Conservation (phyloP, 2,888 invertebrate genomes). For the Rhagium mordax region DNA sequence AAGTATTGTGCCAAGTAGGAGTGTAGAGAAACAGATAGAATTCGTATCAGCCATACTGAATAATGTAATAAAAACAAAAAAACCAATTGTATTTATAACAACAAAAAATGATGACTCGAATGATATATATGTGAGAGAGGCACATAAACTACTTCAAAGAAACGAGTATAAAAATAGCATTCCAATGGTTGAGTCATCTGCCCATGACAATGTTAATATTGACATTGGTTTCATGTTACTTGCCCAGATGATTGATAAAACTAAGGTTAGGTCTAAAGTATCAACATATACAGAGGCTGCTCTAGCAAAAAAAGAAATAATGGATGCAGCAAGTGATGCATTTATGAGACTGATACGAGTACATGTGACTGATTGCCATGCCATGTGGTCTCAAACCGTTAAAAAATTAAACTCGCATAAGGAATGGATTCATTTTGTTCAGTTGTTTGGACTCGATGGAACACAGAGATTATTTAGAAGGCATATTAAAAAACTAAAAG, state of each 20-base stretch:
- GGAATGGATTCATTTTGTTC: slow-evolving; percentile 91
- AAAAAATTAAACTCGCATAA: slow-evolving; percentile 90
- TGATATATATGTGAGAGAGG: slow-evolving; percentile 90
- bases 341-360: slow-evolving; percentile 89
- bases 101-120: slow-evolving; percentile 96
- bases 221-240: slow-evolving; percentile 92
- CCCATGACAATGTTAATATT: slow-evolving; percentile 96
- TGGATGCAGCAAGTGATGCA: slow-evolving; percentile 93
- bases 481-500: slow-evolving; percentile 86
- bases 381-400: slow-evolving; percentile 89
- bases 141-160: slow-evolving; percentile 87
- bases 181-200: slow-evolving; percentile 93
- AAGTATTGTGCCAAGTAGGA: slow-evolving; percentile 92
- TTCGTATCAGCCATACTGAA: slow-evolving; percentile 87
- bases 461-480: slow-evolving; percentile 82
- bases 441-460: slow-evolving; percentile 80
- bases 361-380: slow-evolving; percentile 87
- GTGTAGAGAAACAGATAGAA: slow-evolving; percentile 93
- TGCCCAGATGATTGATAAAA: slow-evolving; percentile 94
- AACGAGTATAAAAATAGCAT: slow-evolving; percentile 94
- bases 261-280: slow-evolving; percentile 81
- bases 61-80: slow-evolving; percentile 92
- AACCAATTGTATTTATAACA: slow-evolving; percentile 94
- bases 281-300: slow-evolving; percentile 88
- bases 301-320: slow-evolving; percentile 86